Conservation (phyloP, 2,113 vertebrate species). For the Apeltes quadracus region DNA sequence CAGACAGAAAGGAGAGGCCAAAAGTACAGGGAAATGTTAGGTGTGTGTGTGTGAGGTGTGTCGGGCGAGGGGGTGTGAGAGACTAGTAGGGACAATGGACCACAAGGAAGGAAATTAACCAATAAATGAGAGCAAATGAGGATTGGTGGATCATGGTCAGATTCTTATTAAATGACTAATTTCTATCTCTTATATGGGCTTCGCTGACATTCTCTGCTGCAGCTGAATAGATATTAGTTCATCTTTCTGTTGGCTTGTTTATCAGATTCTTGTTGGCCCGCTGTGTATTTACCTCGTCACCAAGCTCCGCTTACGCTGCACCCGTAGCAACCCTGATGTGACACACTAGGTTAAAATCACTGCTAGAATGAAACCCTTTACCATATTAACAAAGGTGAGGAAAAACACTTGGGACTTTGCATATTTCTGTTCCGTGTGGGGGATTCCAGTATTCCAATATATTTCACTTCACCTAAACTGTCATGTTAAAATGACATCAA, state of each 20-base stretch:
- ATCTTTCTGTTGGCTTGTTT: constrained; percentile 44
- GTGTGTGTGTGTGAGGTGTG: constrained; percentile 1
- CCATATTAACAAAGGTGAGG: constrained; percentile 7
- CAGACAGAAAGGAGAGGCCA: background rate
- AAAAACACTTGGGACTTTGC: constrained; percentile 6
- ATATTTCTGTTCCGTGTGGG: constrained; percentile 14
- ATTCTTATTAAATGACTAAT: constrained; percentile 38
- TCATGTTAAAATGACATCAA: background rate
- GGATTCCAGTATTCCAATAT: background rate
- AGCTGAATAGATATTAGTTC: constrained; percentile 41
- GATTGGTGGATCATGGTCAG: constrained; percentile 47
- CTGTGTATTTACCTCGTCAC: constrained; percentile 12
- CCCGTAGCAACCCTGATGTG: constrained; percentile 1
- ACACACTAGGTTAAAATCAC: constrained; percentile 41
- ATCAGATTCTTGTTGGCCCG: constrained; percentile 37
- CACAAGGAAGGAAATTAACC: constrained; percentile 41
- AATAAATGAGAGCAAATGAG: constrained; percentile 51
- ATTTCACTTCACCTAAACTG: background rate
- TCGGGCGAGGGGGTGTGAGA: background rate
- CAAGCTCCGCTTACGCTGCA: background rate
- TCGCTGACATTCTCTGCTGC: constrained; percentile 26
- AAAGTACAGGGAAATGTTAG: background rate
- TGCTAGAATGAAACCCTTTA: constrained; percentile 20
- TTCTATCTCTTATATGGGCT: constrained; percentile 25
- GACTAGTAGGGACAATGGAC: background rate